Percentiles rank a stretch among this genome's conserved stretches.
Evolutionary conservation across 1,140 invertebrate species (phyloP).

Genomic region (Drosophila pseudoananassae): DNA sequence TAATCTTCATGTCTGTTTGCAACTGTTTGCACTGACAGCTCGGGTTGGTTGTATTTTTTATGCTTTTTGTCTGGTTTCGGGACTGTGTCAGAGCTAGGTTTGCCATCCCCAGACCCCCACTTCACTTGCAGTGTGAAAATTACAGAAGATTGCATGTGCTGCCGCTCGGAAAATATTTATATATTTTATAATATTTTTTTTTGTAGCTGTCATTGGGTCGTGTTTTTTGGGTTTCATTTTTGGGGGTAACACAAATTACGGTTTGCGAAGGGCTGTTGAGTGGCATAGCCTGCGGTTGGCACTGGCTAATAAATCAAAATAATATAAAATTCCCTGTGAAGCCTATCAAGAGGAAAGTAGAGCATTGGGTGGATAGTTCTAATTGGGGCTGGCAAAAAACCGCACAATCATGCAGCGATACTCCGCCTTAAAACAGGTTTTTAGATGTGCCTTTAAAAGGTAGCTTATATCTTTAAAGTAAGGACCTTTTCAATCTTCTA

Average conservation of each 20-base stretch:
- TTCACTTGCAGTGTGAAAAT: conserved; percentile 66
- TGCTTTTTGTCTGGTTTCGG: conserved; percentile 3
- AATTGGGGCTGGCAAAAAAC: background rate
- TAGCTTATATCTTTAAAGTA: background rate
- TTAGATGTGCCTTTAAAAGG: background rate
- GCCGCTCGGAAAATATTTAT: conserved; percentile 65
- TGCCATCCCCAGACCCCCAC: conserved; percentile 19
- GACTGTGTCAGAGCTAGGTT: background rate
- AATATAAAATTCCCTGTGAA: conserved; percentile 21
- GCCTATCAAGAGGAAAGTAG: conserved; percentile 18
- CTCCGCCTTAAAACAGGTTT: too few relatives aligned
- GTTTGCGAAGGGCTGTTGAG: conserved; percentile 62
- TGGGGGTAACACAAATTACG: conserved; percentile 62
- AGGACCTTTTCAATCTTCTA: background rate
- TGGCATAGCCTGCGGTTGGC: conserved; percentile 62
- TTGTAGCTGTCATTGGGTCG: conserved; percentile 64
- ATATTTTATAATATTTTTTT: conserved; percentile 70
- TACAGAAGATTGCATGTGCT: conserved; percentile 77
- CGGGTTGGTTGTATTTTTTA: conserved; percentile 14
- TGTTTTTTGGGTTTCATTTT: conserved; percentile 24
- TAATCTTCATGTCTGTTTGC: conserved; percentile 79
- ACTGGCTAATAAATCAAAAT: conserved; percentile 67
- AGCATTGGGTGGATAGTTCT: conserved; percentile 7
- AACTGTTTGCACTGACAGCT: conserved; percentile 78
- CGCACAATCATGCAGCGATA: background rate